Percentiles rank a stretch among this genome's conserved stretches.
Conservation (phyloP, 2,888 invertebrate genomes). For the Phaonia tiefii region DNA sequence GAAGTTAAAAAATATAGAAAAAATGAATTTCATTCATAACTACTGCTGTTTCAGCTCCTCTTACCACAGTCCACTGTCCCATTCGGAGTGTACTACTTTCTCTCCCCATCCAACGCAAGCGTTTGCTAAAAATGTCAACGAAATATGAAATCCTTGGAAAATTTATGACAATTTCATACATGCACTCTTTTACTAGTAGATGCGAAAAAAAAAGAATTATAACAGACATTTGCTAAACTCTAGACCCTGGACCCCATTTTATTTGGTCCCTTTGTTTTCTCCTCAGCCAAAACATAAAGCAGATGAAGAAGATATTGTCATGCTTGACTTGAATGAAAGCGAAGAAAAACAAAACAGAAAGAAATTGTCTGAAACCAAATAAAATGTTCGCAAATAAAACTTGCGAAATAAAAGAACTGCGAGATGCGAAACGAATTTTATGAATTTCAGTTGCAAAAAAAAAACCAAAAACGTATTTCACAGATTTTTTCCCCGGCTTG, state of each 20-base stretch:
- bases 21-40: constrained; percentile 50
- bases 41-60: background rate
- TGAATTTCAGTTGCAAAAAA: constrained; percentile 18
- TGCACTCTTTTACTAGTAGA: background rate
- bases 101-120: constrained; percentile 4
- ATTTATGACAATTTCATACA: constrained; percentile 67
- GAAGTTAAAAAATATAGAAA: background rate
- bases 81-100: background rate
- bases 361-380: no score
- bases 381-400: constrained; percentile 35
- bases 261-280: constrained; percentile 11
- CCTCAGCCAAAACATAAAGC: constrained; percentile 6
- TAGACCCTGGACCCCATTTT: constrained; percentile 16
- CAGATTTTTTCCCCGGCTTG: no score
- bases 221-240: constrained; percentile 60
- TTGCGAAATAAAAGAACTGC: constrained; percentile 22
- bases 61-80: background rate
- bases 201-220: constrained; percentile 28
- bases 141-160: constrained; percentile 68
- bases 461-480: no score
- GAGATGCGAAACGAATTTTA: constrained; percentile 59
- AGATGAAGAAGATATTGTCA: constrained; percentile 36
- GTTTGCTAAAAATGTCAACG: constrained; percentile 64
- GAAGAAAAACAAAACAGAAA: background rate
- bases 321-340: constrained; percentile 43